Conservation (phyloP, 1,140 invertebrate genomes). For the Wiebesia pumilae region DNA sequence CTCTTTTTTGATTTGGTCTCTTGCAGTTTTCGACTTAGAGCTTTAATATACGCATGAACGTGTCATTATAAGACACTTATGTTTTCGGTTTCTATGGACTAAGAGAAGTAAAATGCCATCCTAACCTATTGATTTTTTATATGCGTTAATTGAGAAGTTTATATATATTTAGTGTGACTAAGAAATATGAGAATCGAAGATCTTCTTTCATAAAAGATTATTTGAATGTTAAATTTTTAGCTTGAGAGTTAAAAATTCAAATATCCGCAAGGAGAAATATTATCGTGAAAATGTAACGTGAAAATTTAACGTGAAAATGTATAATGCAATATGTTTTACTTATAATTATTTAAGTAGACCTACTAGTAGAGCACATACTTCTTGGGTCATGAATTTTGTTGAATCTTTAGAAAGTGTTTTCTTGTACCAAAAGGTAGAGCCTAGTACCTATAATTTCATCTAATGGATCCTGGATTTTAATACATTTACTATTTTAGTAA, state of each 20-base stretch:
- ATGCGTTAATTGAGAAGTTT: background rate
- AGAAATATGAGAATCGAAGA: background rate
- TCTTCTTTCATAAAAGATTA: background rate
- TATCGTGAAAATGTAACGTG: background rate
- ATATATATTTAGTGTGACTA: background rate
- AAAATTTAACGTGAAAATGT: background rate
- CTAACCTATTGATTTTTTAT: background rate
- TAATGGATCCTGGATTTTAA: constrained; percentile 4
- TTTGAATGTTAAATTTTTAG: background rate
- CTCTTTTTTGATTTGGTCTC: background rate
- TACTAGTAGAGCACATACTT: background rate
- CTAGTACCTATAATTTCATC: constrained; percentile 4
- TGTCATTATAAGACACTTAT: background rate
- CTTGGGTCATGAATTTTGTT: background rate
- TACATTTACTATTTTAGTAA: background rate
- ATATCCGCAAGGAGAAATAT: background rate
- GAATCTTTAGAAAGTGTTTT: constrained; percentile 18
- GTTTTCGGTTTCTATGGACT: background rate
- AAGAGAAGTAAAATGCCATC: background rate
- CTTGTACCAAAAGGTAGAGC: background rate
- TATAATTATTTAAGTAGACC: background rate
- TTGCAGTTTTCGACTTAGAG: background rate
- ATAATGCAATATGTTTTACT: background rate
- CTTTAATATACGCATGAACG: constrained; percentile 8
- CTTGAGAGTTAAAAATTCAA: background rate